phyloP scores from a whole-genome alignment of 1,140 invertebrate genomes.

The Plectrocnemia conspersa region DNA sequence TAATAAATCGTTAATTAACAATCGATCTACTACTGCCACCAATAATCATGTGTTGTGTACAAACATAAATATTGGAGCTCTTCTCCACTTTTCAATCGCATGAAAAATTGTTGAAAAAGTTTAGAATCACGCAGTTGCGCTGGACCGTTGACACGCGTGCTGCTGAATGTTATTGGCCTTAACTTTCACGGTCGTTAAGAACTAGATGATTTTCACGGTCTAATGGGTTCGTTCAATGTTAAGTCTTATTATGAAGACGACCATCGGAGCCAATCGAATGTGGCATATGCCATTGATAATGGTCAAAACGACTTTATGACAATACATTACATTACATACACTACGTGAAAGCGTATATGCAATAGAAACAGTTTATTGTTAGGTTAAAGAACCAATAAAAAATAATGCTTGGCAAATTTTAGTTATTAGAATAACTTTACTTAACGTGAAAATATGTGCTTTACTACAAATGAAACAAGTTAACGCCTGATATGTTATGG shows the following conservation, averaged over 20 bases:
- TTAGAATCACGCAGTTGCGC: neutral
- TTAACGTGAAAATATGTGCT: too few species aligned
- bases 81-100: neutral
- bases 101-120: neutral
- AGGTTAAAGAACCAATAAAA: too few species aligned
- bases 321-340: too few species aligned
- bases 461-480: too few species aligned
- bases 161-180: conserved; percentile 3
- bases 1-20: neutral
- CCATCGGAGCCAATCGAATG: conserved; percentile 2
- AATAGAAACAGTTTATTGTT: too few species aligned
- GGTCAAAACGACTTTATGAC: too few species aligned
- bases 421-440: too few species aligned
- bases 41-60: neutral
- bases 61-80: neutral
- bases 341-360: too few species aligned
- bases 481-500: too few species aligned
- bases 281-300: too few species aligned
- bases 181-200: neutral
- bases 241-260: conserved; percentile 4
- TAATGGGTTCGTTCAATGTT: neutral
- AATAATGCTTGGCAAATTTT: too few species aligned
- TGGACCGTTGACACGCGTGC: conserved; percentile 1
- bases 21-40: neutral
- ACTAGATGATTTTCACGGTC: conserved; percentile 1